Evolutionary conservation across 1,140 invertebrate species (phyloP).

Genomic region (Amphibalanus amphitrite): DNA sequence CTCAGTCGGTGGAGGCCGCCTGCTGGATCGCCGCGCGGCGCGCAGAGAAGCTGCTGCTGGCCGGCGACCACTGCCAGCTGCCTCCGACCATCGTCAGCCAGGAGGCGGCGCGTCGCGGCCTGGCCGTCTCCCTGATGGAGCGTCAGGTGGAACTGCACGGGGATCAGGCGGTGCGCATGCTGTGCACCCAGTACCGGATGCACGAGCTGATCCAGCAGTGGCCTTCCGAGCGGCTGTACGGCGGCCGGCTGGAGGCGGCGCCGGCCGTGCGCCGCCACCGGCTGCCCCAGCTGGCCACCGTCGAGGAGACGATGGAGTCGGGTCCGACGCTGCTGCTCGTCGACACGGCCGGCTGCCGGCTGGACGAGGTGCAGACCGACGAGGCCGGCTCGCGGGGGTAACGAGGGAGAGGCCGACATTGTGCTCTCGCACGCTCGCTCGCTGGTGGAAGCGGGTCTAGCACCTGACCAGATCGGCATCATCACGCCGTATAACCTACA

Average conservation of each 20-base stretch:
- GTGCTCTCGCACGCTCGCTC: conserved; percentile 31
- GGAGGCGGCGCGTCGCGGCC: conserved; percentile 26
- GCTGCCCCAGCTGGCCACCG: neutral
- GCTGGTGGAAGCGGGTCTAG: conserved; percentile 31
- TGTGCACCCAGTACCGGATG: conserved; percentile 43
- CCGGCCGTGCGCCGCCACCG: conserved; percentile 3
- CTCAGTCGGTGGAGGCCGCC: conserved; percentile 33
- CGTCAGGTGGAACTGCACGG: conserved; percentile 31
- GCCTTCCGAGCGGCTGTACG: conserved; percentile 34
- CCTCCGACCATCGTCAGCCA: conserved; percentile 38
- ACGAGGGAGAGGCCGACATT: conserved; percentile 38
- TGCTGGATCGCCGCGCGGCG: conserved; percentile 38
- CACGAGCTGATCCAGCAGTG: conserved; percentile 39
- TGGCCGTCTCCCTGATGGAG: conserved; percentile 40
- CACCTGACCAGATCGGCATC: conserved; percentile 34
- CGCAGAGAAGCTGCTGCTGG: conserved; percentile 34
- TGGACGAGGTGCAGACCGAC: conserved; percentile 32
- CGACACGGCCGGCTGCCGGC: conserved; percentile 37
- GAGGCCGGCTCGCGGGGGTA: conserved; percentile 38
- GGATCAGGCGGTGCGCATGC: conserved; percentile 28
- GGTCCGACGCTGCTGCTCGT: conserved; percentile 29
- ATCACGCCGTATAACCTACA: conserved; percentile 39
- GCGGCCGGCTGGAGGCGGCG: conserved; percentile 30
- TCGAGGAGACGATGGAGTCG: neutral
- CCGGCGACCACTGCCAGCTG: conserved; percentile 42